These are phyloP conservation scores for Hymenopus coronatus DNA, from an alignment of 2,888 invertebrate genomes.

Conservation along the genomic window DNA sequence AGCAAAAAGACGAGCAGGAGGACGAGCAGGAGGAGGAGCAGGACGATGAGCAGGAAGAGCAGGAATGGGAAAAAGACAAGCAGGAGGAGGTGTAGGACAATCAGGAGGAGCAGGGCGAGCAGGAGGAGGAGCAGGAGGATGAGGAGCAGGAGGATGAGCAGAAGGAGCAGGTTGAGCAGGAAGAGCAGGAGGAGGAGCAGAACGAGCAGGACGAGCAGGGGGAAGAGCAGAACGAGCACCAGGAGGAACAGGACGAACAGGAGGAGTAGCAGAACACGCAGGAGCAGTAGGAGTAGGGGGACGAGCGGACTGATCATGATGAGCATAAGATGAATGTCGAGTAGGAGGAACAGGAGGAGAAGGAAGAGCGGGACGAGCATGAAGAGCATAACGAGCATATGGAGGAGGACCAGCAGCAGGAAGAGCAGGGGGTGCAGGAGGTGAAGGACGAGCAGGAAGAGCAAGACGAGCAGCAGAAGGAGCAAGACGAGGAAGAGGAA, in stretches of 20 bases:
- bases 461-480: constrained; percentile 23
- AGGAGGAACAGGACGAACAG: constrained; percentile 35
- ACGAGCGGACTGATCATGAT: constrained; percentile 35
- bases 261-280: background rate
- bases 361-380: too few relatives aligned
- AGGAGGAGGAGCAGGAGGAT: background rate
- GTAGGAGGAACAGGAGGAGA: background rate
- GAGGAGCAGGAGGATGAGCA: background rate
- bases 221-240: constrained; percentile 28
- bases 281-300: constrained; percentile 6
- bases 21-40: constrained; percentile 3
- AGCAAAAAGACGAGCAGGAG: background rate
- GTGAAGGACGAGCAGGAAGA: constrained; percentile 21
- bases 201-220: background rate
- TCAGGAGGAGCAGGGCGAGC: background rate
- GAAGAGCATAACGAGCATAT: background rate
- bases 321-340: constrained; percentile 18
- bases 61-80: background rate
- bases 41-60: background rate
- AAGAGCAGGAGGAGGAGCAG: background rate
- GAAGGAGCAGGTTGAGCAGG: too few relatives aligned
- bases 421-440: constrained; percentile 3
- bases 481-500: background rate
- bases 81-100: background rate
- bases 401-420: background rate